Evolutionary conservation across 2,797 vertebrate species (phyloP), one percentile per base, ranked within the genome.

Genomic region (Lepus townsendii): DNA sequence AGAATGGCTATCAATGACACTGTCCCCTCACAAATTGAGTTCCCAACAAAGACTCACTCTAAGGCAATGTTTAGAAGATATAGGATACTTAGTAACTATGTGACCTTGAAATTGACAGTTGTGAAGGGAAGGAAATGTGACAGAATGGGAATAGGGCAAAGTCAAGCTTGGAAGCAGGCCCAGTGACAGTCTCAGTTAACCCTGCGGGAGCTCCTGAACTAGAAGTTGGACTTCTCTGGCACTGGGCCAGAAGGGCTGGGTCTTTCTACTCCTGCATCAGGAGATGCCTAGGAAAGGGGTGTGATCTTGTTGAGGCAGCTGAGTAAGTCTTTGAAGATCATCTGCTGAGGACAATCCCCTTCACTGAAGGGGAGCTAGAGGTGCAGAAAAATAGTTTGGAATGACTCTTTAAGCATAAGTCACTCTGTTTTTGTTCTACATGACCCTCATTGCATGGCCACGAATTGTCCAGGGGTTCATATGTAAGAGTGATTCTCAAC

Each of bases 61-160:
- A 65, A 80, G 85, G 62, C 12, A 50, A 90, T 82, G n/a, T 76
- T 88, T 47, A 79, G 79, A 91, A 38, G 76, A 32, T 47, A 73
- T 47, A 77, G 68, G n/a, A 26, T 83, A 60, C 30, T 92, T 52
- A 77, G 83, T 20, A 57, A 20, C 22, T 47, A 7, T 26, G 2
- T 57, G 63, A 8, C 19, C 60, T 60, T 73, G 42, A 24, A 50
- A 54, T 47, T 22, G 47, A 73, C 22, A 82, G 32, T 9, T 65
- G 26, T 60, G 10, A 60, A 60, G 16, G 82, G 3, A 73, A n/a
- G 30, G 10, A n/a, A 24, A 88, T n/a, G 35, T 32, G 80, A 27
- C 24, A 79, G 35, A 50, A 60, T 62, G 27, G 27, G 11, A 83
- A 79, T 4, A 30, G 3, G 24, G 78, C 90, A 54, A 19, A 90